phyloP scores from a whole-genome alignment of 2,888 invertebrate species.

The Xylophagus ater region DNA sequence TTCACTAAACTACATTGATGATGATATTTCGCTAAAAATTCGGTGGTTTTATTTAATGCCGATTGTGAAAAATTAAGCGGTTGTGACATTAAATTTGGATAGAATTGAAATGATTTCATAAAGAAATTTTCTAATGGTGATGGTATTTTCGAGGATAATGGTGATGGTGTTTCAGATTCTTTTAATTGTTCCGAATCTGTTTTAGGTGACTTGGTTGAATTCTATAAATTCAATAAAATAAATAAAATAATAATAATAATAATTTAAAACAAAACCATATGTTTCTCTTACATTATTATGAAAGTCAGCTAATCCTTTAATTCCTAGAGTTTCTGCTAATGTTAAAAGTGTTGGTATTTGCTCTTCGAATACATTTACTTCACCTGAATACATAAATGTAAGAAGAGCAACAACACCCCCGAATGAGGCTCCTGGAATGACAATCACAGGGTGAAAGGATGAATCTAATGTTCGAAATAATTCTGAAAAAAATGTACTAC shows the following conservation, averaged over 20 bases:
- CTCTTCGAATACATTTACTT: slow-evolving; percentile 72
- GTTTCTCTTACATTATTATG: slow-evolving; percentile 52
- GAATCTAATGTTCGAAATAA: slow-evolving; percentile 49
- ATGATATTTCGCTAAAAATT: slow-evolving; percentile 36
- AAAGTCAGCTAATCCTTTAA: slow-evolving; percentile 71
- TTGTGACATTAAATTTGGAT: slow-evolving; percentile 36
- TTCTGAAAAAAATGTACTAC: slow-evolving; percentile 83
- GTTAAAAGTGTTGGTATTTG: slow-evolving; percentile 64
- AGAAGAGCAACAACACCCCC: slow-evolving; percentile 52
- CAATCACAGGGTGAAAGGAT: slow-evolving; percentile 37
- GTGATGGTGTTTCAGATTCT: slow-evolving; percentile 18
- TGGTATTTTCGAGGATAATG: slow-evolving; percentile 23
- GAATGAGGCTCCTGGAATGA: slow-evolving; percentile 38
- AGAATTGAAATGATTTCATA: slow-evolving; percentile 37
- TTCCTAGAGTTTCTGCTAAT: slow-evolving; percentile 68
- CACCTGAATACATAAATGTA: slow-evolving; percentile 80
- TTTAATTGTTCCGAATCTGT: slow-evolving; percentile 15
- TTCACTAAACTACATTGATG: slow-evolving; percentile 31
- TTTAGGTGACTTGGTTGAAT: slow-evolving; percentile 25
- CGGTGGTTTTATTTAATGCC: slow-evolving; percentile 36
- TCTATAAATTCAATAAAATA: slow-evolving; percentile 21
- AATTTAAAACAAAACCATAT: not conserved
- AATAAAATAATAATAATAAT: not conserved
- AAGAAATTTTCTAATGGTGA: slow-evolving; percentile 38
- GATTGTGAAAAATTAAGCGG: slow-evolving; percentile 39